Evolutionary conservation across 92 coral and sea anemone species (phyloP).

Genomic region (Porites evermanni): DNA sequence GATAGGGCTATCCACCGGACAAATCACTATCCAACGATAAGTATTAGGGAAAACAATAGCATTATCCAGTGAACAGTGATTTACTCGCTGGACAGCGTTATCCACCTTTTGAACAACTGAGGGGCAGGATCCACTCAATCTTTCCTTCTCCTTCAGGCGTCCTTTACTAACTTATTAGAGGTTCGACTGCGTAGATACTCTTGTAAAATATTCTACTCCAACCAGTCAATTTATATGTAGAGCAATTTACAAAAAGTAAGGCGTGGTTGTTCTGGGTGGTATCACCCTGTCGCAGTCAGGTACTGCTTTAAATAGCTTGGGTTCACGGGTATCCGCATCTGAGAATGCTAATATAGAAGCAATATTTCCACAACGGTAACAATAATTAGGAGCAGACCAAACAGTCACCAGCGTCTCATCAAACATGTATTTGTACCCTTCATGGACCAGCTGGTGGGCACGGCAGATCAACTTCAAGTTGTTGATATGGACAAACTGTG

Average conservation of each 20-base stretch:
- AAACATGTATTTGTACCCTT: conserved; percentile 99
- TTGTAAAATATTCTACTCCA: background rate
- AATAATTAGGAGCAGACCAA: conserved; percentile 99
- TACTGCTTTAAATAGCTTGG: conserved; percentile 97
- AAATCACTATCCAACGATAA: too few species aligned
- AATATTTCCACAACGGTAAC: conserved; percentile 98
- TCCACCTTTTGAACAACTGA: too few species aligned
- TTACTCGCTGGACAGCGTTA: too few species aligned
- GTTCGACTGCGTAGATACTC: too few species aligned
- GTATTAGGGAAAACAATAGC: too few species aligned
- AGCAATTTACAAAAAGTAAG: conserved; percentile 78
- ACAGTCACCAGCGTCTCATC: conserved; percentile 98
- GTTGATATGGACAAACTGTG: conserved; percentile 96
- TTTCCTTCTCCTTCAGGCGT: too few species aligned
- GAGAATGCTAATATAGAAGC: conserved; percentile 97
- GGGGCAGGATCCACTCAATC: too few species aligned
- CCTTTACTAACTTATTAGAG: too few species aligned
- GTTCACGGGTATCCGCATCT: conserved; percentile 91
- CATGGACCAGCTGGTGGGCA: conserved; percentile 97
- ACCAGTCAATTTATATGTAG: background rate
- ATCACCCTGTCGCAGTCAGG: conserved; percentile 95
- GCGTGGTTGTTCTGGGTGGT: conserved; percentile 97
- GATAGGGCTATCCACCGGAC: too few species aligned
- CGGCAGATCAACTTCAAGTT: conserved; percentile 96
- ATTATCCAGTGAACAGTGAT: too few species aligned